Percentiles rank a stretch among this genome's conserved stretches.
Evolutionary conservation across 1,140 invertebrate genomes (phyloP).

Genomic region (Scaptomyza montana): DNA sequence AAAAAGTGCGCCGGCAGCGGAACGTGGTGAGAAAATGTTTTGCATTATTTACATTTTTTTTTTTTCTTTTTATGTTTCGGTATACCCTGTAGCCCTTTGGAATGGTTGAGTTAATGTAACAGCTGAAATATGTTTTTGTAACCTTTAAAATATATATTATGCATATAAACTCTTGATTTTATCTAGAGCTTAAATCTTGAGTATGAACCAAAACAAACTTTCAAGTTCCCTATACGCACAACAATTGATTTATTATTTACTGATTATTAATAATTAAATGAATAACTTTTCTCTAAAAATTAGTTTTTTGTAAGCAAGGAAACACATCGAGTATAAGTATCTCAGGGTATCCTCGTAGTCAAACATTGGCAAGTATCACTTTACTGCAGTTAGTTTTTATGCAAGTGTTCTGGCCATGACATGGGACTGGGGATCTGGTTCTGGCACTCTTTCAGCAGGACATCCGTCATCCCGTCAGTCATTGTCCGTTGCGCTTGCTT

Average conservation of each 20-base stretch:
- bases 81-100: constrained; percentile 20
- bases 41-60: constrained; percentile 80
- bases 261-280: no score
- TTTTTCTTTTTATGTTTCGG: constrained; percentile 30
- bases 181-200: no score
- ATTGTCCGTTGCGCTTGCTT: constrained; percentile 68
- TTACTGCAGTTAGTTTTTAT: neutral
- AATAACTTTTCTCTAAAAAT: no score
- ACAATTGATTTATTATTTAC: no score
- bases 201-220: no score
- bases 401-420: constrained; percentile 30
- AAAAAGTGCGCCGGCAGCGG: constrained; percentile 71
- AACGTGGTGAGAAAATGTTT: constrained; percentile 81
- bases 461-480: constrained; percentile 62
- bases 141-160: no score
- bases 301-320: no score
- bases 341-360: neutral
- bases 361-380: neutral
- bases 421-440: constrained; percentile 15
- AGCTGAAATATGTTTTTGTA: no score
- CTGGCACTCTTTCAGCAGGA: constrained; percentile 57
- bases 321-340: no score
- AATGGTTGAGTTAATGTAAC: neutral
- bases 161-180: no score
- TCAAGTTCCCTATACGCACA: no score